Conservation (phyloP, 2,888 invertebrate genomes). For the Sphaerophoria taeniata region DNA sequence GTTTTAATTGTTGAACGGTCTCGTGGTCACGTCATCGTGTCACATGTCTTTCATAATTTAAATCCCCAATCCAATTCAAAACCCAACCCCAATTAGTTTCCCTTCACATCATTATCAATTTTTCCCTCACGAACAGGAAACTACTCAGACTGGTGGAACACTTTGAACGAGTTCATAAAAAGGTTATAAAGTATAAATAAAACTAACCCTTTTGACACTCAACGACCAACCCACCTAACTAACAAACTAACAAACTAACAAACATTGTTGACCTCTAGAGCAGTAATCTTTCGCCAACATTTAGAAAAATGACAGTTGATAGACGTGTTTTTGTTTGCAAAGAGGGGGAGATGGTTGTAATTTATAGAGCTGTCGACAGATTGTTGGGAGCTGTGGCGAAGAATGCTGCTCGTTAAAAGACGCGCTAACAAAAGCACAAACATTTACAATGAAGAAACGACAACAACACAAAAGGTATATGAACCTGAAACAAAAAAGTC, state of each 20-base stretch:
- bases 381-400: background rate
- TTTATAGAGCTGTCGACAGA: background rate
- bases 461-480: conserved; percentile 46
- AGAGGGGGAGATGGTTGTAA: background rate
- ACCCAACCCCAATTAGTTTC: background rate
- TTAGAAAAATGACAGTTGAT: conserved; percentile 46
- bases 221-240: background rate
- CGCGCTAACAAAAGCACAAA: background rate
- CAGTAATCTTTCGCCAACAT: conserved; percentile 52
- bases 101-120: background rate
- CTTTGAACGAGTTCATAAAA: conserved; percentile 27
- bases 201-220: conserved; percentile 24
- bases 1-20: too few relatives aligned
- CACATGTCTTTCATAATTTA: background rate
- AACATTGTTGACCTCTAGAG: conserved; percentile 62
- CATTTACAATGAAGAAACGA: background rate
- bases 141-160: background rate
- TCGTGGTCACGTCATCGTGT: background rate
- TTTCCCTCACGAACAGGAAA: background rate
- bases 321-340: conserved; percentile 19
- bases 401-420: background rate
- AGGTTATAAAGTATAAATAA: conserved; percentile 29
- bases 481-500: conserved; percentile 48
- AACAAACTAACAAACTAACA: background rate
- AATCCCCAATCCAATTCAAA: background rate